These are phyloP conservation scores for Drosophila asahinai DNA, from an alignment of 1,140 invertebrate genomes.

Conservation along the genomic window DNA sequence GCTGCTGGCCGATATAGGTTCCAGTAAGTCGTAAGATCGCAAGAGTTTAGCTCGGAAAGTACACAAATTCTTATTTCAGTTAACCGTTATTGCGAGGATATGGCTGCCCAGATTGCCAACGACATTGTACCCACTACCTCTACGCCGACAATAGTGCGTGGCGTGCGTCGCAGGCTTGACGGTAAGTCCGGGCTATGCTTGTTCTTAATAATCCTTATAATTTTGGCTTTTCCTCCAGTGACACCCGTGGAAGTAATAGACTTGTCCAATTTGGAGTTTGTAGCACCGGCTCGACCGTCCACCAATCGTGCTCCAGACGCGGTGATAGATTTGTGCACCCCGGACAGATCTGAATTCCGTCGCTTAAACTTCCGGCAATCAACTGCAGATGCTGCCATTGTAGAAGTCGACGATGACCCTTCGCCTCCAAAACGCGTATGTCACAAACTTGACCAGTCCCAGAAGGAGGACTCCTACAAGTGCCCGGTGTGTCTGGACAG, in stretches of 20 bases:
- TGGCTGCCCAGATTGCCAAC: neutral
- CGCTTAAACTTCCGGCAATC: neutral
- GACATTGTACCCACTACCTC: neutral
- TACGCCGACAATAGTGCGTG: slow-evolving; percentile 21
- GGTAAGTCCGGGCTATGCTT: slow-evolving; percentile 1
- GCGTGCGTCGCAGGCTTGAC: neutral
- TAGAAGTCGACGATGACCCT: slow-evolving; percentile 1
- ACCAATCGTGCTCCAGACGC: slow-evolving; percentile 15
- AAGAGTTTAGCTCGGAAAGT: neutral
- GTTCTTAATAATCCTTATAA: neutral
- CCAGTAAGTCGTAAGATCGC: slow-evolving; percentile 24
- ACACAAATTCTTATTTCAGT: slow-evolving; percentile 12
- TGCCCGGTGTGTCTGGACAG: slow-evolving; percentile 65
- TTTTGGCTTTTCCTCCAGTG: slow-evolving; percentile 1
- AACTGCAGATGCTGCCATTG: neutral
- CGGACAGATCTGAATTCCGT: neutral
- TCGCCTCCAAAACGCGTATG: slow-evolving; percentile 30
- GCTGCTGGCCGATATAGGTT: slow-evolving; percentile 31
- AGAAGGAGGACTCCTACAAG: slow-evolving; percentile 40
- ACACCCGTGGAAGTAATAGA: slow-evolving; percentile 54
- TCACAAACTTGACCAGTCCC: neutral
- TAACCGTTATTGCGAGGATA: slow-evolving; percentile 20
- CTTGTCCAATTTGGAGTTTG: slow-evolving; percentile 18
- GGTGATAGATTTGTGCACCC: slow-evolving; percentile 48
- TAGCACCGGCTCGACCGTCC: neutral